A percentile compares a stretch with the other conserved stretches of the same genome.
Evolutionary conservation across 1,140 invertebrate species (phyloP).

Genomic region (Andrena cerasifolii): DNA sequence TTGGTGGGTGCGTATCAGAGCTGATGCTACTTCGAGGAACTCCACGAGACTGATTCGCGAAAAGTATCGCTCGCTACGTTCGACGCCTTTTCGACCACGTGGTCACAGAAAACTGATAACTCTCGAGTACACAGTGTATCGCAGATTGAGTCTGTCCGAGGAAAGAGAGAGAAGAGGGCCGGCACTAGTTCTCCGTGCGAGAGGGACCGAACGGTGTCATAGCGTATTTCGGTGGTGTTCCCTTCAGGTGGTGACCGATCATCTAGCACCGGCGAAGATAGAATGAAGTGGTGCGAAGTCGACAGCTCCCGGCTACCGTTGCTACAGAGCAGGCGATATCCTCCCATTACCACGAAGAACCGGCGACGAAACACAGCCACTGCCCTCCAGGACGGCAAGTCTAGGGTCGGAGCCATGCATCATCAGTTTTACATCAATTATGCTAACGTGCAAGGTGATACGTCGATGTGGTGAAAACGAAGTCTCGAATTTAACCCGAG

Average conservation of each 20-base stretch:
- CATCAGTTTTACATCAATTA: slow-evolving; percentile 69
- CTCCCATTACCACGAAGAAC: slow-evolving; percentile 55
- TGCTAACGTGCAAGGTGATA: slow-evolving; percentile 62
- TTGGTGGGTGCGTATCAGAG: background rate
- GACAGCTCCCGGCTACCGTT: slow-evolving; percentile 68
- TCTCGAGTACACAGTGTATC: slow-evolving; percentile 50
- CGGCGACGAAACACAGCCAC: slow-evolving; percentile 42
- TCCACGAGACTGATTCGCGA: slow-evolving; percentile 43
- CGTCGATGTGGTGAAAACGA: background rate
- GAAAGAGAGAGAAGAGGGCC: slow-evolving; percentile 36
- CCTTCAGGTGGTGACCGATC: slow-evolving; percentile 6
- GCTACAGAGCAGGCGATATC: slow-evolving; percentile 65
- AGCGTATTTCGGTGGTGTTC: slow-evolving; percentile 34
- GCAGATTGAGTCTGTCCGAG: slow-evolving; percentile 50
- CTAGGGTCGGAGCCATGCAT: slow-evolving; percentile 59
- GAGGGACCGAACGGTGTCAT: slow-evolving; percentile 34
- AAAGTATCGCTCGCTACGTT: slow-evolving; percentile 38
- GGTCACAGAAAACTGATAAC: slow-evolving; percentile 63
- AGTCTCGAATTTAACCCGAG: background rate
- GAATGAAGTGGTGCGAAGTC: slow-evolving; percentile 74
- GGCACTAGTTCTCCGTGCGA: slow-evolving; percentile 32
- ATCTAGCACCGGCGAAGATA: slow-evolving; percentile 12
- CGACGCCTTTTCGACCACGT: slow-evolving; percentile 72
- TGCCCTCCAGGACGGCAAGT: slow-evolving; percentile 52
- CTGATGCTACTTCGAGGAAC: slow-evolving; percentile 27